Base-by-base conservation (phyloP, 1,140 invertebrate genomes). In the Holcopasites calliopsidis region DNA sequence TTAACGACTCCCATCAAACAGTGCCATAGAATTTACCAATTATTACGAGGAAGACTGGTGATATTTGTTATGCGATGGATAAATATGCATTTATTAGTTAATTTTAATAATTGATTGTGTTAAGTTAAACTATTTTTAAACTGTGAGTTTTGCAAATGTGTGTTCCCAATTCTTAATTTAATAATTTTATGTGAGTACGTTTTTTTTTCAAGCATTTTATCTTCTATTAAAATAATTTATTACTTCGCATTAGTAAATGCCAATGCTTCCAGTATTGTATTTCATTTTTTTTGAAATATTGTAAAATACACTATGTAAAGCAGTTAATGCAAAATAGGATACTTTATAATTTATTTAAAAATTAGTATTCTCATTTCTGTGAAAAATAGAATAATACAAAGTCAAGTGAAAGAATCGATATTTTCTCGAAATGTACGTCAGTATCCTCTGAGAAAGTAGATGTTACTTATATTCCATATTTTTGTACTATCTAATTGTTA, bases 401-500 rank as follows among this genome's bases (percentile, higher is more conserved):
- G 23, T 55, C 3, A 21, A 33, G 28, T n/a, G n/a, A n/a, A 38
- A 0, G 23, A 40, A 33, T 28, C 42, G n/a, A 26, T 31, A 54
- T 16, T 54, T 54, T 65, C 38, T 33, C 8, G 35, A 68, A 35
- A 57, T 50, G 26, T 6, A 18, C 28, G 58, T 40, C 72, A 75
- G 64, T 58, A 75, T 69, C 69, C 58, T 42, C 13, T 68, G 57
- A 58, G 42, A 31, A 38, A 38, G 69, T 75, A 69, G 44, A 38
- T 69, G 66, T 40, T 49, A 58, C 58, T 50, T 33, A 13, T 69
- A 33, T 50, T 7, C 33, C 58, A 75, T 75, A 75, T 75, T 75
- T 75, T 75, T 69, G 35, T 75, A 75, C 35, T 38, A 54, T 60
- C 18, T 55, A 47, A 73, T 52, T 42, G 38, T 69, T 66, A 35